These are phyloP conservation scores for Pantherophis guttatus DNA, from an alignment of 2,113 vertebrate genomes.

Conservation along the genomic window DNA sequence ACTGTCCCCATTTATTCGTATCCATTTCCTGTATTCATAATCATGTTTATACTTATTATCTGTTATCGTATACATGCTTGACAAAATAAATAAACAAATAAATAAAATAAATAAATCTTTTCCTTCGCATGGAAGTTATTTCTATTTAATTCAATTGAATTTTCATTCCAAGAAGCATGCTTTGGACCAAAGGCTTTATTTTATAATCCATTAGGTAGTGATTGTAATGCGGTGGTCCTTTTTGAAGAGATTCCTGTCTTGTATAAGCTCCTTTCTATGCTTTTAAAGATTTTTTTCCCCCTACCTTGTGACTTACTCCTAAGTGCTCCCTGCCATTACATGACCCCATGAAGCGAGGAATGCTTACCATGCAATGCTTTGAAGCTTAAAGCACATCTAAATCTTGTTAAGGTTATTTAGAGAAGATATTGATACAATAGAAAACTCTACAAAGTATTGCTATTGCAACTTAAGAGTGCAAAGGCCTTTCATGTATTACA, in stretches of 20 bases:
- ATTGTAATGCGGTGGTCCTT: not conserved
- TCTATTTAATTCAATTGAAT: not conserved
- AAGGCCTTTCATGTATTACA: not conserved
- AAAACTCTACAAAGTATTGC: not conserved
- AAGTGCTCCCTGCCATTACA: not conserved
- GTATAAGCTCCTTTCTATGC: not conserved
- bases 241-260: not conserved
- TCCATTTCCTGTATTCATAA: no score
- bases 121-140: not conserved
- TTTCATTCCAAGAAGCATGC: not conserved
- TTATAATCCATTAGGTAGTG: not conserved
- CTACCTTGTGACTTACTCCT: not conserved
- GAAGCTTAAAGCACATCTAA: constrained; percentile 3
- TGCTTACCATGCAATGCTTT: not conserved
- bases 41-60: no score
- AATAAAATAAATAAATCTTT: not conserved
- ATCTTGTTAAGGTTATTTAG: not conserved
- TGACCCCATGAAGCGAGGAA: not conserved
- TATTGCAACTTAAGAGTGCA: not conserved
- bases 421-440: not conserved
- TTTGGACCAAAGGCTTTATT: not conserved
- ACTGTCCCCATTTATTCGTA: no score
- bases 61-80: no score
- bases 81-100: no score
- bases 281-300: not conserved